Percentiles rank a stretch among this genome's conserved stretches.
These are phyloP conservation scores for Archips xylosteana DNA, from an alignment of 2,888 invertebrate genomes.

Conservation along the genomic window DNA sequence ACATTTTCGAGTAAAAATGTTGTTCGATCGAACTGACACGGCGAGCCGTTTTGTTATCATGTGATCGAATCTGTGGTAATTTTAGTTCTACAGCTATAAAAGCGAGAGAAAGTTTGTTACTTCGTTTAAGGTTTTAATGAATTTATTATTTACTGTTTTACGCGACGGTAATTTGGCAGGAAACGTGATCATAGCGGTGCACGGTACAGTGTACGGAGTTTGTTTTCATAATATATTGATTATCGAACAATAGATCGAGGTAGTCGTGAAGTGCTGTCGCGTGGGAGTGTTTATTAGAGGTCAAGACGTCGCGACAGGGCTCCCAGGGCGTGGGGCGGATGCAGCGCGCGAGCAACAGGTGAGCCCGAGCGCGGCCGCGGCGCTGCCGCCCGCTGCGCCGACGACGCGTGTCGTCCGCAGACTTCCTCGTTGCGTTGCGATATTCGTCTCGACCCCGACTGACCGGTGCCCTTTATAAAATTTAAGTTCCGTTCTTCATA, in stretches of 20 bases:
- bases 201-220: conserved; percentile 8
- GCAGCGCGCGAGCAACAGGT: conserved; percentile 33
- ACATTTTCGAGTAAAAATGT: too few species aligned
- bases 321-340: conserved; percentile 18
- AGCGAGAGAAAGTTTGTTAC: conserved; percentile 42
- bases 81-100: conserved; percentile 37
- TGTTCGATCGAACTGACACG: conserved; percentile 2
- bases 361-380: neutral
- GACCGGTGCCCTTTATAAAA: neutral
- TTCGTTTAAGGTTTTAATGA: conserved; percentile 33
- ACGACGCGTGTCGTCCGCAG: conserved; percentile 8
- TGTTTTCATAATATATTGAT: neutral
- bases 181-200: conserved; percentile 8
- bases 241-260: conserved; percentile 20
- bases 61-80: conserved; percentile 41
- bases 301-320: conserved; percentile 27
- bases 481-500: neutral
- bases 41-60: conserved; percentile 36
- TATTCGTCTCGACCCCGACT: neutral
- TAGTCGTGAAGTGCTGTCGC: conserved; percentile 30
- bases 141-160: conserved; percentile 33
- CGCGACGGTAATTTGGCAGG: conserved; percentile 9
- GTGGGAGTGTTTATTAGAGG: conserved; percentile 37
- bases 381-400: neutral
- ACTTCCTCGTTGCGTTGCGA: neutral